Evolutionary conservation across 2,113 vertebrate genomes (phyloP).

Genomic region (Muscicapa adusta): DNA sequence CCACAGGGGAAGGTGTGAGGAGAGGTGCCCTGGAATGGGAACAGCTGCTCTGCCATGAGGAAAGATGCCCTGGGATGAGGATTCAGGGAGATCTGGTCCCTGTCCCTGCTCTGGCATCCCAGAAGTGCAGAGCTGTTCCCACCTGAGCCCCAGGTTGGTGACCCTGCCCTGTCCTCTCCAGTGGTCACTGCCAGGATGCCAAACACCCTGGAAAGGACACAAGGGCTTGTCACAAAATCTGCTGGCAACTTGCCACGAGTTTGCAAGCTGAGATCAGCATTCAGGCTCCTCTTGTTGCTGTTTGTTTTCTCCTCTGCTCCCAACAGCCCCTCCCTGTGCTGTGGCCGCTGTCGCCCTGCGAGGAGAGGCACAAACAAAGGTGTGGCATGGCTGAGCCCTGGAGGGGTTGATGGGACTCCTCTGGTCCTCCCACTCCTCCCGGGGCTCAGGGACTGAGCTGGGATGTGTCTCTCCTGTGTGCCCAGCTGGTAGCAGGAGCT

Average conservation of each 20-base stretch:
- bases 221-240: background rate
- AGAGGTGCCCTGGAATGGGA: background rate
- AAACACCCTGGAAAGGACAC: background rate
- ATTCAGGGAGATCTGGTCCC: background rate
- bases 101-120: background rate
- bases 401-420: background rate
- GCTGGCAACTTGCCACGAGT: background rate
- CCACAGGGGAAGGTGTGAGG: background rate
- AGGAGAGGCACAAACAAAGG: constrained; percentile 15
- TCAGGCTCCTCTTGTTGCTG: background rate
- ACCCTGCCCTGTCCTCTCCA: background rate
- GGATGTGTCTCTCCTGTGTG: fast-evolving
- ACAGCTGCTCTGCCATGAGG: background rate
- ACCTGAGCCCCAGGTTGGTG: background rate
- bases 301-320: constrained; percentile 1
- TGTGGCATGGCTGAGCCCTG: background rate
- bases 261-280: constrained; percentile 1
- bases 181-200: background rate
- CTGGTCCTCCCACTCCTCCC: background rate
- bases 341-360: background rate
- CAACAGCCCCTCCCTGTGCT: background rate
- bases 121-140: background rate
- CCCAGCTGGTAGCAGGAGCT: background rate
- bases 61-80: no score
- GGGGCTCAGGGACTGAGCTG: background rate